Evolutionary conservation across 2,888 invertebrate species (phyloP), one percentile per base, ranked within the genome.

Genomic region (Odiellus spinosus): DNA sequence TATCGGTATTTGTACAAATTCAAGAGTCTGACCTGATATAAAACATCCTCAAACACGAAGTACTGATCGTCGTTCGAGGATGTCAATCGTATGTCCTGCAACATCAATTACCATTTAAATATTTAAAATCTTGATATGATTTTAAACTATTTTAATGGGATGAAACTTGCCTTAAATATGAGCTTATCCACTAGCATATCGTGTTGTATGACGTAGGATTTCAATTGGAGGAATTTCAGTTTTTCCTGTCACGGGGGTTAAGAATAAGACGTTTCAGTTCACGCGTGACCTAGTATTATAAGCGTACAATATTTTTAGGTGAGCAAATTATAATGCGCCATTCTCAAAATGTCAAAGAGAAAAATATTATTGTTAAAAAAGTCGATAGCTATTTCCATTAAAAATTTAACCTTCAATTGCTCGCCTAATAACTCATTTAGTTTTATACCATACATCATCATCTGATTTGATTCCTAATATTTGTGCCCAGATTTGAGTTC

Each of bases 61-160:
- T 93, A 93, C 64, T 93, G 93, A 65, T 95, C 93, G 63, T 95
- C 93, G 65, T 95, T 95, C 10, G 90, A 88, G 0, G 93, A 90
- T 1, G 93, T 95, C 50, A 93, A 67, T 65, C 90, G 90, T 8
- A 95, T 85, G 63, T 95, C 95, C 75, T 76, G 55, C 21, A 55
- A 51, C 40, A 47, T n/a, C n/a, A n/a, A n/a, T n/a, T n/a, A n/a
- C n/a, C n/a, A 34, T 34, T 11, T 34, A 11, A 34, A 34, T 12
- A 12, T 34, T 11, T 34, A 10, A 12, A 34, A 11, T 34, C 10
- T 12, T 11, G 34, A 34, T 34, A 34, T 10, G 11, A 10, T 11
- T 11, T 11, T 11, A 34, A 34, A 34, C 12, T 34, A 34, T 34
- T 34, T 34, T 34, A 11, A 3, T 19, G 26, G 14, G 18, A 5